phyloP scores from a whole-genome alignment of 2,113 vertebrate genomes.

The Antechinus flavipes region DNA sequence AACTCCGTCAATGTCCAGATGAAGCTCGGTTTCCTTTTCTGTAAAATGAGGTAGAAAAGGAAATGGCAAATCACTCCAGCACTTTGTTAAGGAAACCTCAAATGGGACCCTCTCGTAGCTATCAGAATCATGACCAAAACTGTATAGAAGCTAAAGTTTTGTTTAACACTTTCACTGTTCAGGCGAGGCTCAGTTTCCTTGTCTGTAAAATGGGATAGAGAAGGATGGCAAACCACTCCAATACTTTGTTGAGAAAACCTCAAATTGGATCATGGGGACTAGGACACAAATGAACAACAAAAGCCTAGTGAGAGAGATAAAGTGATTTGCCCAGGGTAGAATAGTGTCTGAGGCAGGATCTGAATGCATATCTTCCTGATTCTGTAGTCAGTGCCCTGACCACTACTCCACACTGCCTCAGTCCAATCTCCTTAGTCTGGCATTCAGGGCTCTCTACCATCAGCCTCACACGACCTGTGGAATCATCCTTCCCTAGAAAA shows the following conservation, averaged over 20 bases:
- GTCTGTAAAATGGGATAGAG: too few species aligned
- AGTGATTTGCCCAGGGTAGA: neutral
- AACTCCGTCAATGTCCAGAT: neutral
- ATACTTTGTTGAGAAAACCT: too few species aligned
- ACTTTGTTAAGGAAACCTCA: too few species aligned
- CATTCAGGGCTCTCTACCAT: neutral
- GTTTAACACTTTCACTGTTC: neutral
- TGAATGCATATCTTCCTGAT: conserved; percentile 29
- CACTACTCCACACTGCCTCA: neutral
- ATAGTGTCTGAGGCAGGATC: neutral
- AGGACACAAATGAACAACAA: neutral
- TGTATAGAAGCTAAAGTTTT: neutral
- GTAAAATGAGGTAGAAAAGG: too few species aligned
- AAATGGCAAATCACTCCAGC: too few species aligned
- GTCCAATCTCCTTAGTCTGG: neutral
- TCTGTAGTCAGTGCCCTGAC: neutral
- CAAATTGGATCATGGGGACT: too few species aligned
- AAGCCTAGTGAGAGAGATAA: conserved; percentile 27
- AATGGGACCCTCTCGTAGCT: too few species aligned
- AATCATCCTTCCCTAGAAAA: neutral
- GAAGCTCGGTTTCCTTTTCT: neutral
- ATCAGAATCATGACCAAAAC: neutral
- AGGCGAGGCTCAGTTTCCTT: too few species aligned
- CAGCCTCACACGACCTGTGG: neutral
- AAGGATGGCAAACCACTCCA: too few species aligned